A percentile compares a stretch with the other conserved stretches of the same genome.
Evolutionary conservation across 2,888 invertebrate genomes (phyloP).

Genomic region (Holacanthella duospinosa): DNA sequence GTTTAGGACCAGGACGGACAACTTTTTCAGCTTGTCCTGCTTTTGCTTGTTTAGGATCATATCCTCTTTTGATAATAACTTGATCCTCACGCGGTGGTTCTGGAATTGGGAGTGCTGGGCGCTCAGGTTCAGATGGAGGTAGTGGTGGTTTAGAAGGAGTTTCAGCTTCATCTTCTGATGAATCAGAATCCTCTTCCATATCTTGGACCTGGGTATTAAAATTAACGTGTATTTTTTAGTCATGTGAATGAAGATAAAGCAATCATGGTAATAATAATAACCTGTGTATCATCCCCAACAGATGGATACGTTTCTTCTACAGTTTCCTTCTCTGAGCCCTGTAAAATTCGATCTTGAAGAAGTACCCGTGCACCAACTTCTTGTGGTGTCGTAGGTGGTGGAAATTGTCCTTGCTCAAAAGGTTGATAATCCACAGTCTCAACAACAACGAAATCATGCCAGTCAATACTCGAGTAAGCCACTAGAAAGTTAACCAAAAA

Average conservation of each 20-base stretch:
- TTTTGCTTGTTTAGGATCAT: slow-evolving; percentile 78
- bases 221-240: neutral
- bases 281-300: slow-evolving; percentile 47
- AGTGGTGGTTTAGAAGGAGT: slow-evolving; percentile 39
- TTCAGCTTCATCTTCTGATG: slow-evolving; percentile 58
- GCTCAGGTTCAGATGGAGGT: slow-evolving; percentile 40
- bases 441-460: slow-evolving; percentile 99
- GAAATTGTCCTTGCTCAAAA: slow-evolving; percentile 89
- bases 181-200: slow-evolving; percentile 67
- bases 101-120: slow-evolving; percentile 42
- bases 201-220: slow-evolving; percentile 58
- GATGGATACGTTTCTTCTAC: slow-evolving; percentile 31
- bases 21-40: slow-evolving; percentile 45
- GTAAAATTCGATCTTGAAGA: slow-evolving; percentile 53
- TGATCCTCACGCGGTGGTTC: slow-evolving; percentile 53
- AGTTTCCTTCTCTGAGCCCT: slow-evolving; percentile 27
- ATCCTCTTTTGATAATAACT: slow-evolving; percentile 87
- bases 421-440: slow-evolving; percentile 99
- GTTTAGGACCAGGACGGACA: slow-evolving; percentile 51
- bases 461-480: slow-evolving; percentile 95
- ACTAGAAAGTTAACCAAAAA: slow-evolving; percentile 48
- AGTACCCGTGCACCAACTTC: slow-evolving; percentile 91
- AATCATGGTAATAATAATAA: slow-evolving; percentile 26
- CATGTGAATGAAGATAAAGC: slow-evolving; percentile 9
- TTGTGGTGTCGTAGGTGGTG: slow-evolving; percentile 92